Percentiles rank a stretch among this genome's conserved stretches.
Evolutionary conservation across 2,888 invertebrate species (phyloP).

Genomic region (Graphium colonna): DNA sequence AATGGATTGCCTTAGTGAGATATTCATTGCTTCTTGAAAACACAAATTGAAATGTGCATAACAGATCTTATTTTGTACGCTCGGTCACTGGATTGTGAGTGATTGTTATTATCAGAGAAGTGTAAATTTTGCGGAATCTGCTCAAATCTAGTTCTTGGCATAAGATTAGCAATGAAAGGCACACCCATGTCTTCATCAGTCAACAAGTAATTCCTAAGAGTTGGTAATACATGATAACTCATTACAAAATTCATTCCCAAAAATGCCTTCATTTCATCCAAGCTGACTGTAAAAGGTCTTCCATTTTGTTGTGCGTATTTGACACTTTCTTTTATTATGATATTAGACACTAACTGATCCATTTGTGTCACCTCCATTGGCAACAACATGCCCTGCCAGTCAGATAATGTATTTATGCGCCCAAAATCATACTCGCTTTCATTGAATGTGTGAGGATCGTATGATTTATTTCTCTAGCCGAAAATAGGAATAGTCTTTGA

Average conservation of each 20-base stretch:
- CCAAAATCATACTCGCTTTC: too few species aligned
- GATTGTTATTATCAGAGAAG: slow-evolving; percentile 25
- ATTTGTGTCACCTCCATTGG: slow-evolving; percentile 24
- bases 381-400: slow-evolving; percentile 21
- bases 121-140: too few species aligned
- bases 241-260: slow-evolving; percentile 30
- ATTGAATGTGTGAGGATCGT: too few species aligned
- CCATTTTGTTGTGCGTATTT: too few species aligned
- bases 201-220: too few species aligned
- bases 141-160: too few species aligned
- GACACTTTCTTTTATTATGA: slow-evolving; percentile 24
- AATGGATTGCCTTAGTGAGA: slow-evolving; percentile 8
- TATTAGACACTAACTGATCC: slow-evolving; percentile 25
- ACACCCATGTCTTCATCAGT: too few species aligned
- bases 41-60: neutral
- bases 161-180: slow-evolving; percentile 28
- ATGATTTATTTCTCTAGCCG: slow-evolving; percentile 26
- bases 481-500: slow-evolving; percentile 26
- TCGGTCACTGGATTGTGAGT: too few species aligned
- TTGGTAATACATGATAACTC: too few species aligned
- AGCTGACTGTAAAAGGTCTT: too few species aligned
- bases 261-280: slow-evolving; percentile 29
- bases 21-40: slow-evolving; percentile 19
- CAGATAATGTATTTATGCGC: too few species aligned
- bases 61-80: too few species aligned